These are phyloP conservation scores for Lathamus discolor DNA, from an alignment of 2,113 vertebrate genomes.

Conservation along the genomic window DNA sequence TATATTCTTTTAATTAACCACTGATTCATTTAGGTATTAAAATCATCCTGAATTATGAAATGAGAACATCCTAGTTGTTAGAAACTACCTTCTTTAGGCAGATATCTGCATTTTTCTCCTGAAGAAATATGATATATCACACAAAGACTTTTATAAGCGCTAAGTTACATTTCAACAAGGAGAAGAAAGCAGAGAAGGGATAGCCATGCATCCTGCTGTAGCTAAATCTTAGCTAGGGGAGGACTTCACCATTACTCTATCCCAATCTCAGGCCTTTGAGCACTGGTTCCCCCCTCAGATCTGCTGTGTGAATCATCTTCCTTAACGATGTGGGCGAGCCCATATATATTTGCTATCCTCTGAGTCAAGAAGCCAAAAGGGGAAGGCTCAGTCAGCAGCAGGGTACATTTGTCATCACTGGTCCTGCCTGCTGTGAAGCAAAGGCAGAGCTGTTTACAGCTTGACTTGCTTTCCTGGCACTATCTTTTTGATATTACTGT, in stretches of 20 bases:
- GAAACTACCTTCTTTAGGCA: not conserved
- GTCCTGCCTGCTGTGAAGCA: not conserved
- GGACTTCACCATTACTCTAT: not conserved
- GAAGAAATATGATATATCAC: not conserved
- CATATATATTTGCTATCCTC: not conserved
- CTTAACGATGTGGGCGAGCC: not conserved
- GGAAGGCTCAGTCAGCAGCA: not conserved
- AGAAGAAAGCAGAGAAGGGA: not conserved
- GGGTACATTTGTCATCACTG: not conserved
- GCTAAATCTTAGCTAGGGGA: not conserved
- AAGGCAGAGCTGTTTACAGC: not conserved
- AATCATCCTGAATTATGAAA: not conserved
- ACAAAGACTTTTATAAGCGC: not conserved
- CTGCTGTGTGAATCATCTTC: not conserved
- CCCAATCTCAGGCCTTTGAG: not conserved
- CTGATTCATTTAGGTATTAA: not conserved
- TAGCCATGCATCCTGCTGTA: accelerated
- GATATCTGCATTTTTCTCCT: not conserved
- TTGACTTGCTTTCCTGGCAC: not conserved
- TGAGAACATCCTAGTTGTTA: not conserved
- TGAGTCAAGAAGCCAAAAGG: not conserved
- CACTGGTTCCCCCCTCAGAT: not conserved
- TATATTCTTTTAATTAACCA: not conserved
- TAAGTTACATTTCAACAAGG: not conserved
- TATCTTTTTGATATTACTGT: not conserved